Evolutionary conservation across 2,797 vertebrate species (phyloP).

Genomic region (Phoxinus dragarum): DNA sequence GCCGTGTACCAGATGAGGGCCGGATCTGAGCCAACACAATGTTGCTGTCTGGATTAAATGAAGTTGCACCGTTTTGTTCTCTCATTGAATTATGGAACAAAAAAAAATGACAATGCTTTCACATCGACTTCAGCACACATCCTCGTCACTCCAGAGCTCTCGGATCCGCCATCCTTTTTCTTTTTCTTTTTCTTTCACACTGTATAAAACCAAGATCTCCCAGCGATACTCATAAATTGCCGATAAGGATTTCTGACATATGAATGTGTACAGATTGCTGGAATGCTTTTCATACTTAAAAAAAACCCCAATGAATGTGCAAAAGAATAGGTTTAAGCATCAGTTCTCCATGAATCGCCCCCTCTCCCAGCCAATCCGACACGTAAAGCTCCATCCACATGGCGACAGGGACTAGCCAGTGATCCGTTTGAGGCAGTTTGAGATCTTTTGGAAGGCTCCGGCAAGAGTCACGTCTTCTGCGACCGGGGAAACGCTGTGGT

Average conservation of each 20-base stretch:
- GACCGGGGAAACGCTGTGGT: slow-evolving; percentile 3
- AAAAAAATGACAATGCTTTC: neutral
- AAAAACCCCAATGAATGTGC: slow-evolving; percentile 5
- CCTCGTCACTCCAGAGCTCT: neutral
- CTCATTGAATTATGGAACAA: neutral
- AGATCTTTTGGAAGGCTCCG: slow-evolving; percentile 25
- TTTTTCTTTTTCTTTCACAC: neutral
- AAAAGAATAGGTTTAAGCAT: slow-evolving; percentile 34
- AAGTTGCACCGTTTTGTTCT: neutral
- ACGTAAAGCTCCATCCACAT: slow-evolving; percentile 8
- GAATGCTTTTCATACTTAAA: neutral
- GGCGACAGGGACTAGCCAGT: slow-evolving; percentile 34
- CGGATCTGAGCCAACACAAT: no score
- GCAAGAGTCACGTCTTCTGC: slow-evolving; percentile 69
- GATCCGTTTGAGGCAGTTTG: slow-evolving; percentile 16
- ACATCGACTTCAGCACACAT: neutral
- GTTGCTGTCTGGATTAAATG: neutral
- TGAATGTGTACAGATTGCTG: slow-evolving; percentile 2
- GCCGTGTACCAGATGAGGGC: no score
- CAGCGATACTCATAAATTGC: neutral
- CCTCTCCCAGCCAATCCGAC: neutral
- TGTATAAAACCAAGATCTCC: neutral
- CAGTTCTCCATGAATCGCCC: neutral
- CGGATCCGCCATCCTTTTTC: neutral
- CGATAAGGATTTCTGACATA: neutral